Percentiles rank a stretch among this genome's conserved stretches.
Evolutionary conservation across 2,797 vertebrate genomes (phyloP).

Genomic region (Falco naumanni): DNA sequence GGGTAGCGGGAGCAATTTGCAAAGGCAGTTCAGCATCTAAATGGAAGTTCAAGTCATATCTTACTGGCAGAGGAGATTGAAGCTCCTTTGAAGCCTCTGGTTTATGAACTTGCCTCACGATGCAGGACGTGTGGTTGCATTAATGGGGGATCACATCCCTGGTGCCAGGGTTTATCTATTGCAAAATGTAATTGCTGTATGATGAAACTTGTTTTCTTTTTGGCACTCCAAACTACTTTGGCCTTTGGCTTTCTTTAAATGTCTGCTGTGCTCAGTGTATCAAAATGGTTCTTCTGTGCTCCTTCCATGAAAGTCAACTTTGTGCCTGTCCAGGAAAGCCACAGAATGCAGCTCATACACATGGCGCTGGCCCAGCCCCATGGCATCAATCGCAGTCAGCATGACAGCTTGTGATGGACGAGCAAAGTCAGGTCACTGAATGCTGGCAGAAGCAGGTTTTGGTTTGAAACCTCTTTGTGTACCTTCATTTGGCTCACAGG

Average conservation of each 20-base stretch:
- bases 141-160: neutral
- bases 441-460: neutral
- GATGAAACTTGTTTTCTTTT: neutral
- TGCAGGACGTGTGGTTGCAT: neutral
- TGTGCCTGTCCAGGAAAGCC: neutral
- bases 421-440: neutral
- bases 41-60: neutral
- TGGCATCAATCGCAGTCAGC: neutral
- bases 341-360: neutral
- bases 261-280: neutral
- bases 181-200: neutral
- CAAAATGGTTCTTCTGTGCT: neutral
- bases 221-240: neutral
- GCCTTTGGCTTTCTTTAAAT: neutral
- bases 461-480: neutral
- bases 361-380: accelerated
- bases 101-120: neutral
- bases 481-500: neutral
- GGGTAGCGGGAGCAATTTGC: neutral
- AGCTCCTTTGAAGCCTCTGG: neutral
- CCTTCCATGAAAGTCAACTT: neutral
- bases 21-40: neutral
- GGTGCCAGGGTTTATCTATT: neutral
- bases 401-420: neutral
- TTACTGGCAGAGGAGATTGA: neutral